Evolutionary conservation across 2,888 invertebrate species (phyloP).

Genomic region (Drosophila neoperkinsi): DNA sequence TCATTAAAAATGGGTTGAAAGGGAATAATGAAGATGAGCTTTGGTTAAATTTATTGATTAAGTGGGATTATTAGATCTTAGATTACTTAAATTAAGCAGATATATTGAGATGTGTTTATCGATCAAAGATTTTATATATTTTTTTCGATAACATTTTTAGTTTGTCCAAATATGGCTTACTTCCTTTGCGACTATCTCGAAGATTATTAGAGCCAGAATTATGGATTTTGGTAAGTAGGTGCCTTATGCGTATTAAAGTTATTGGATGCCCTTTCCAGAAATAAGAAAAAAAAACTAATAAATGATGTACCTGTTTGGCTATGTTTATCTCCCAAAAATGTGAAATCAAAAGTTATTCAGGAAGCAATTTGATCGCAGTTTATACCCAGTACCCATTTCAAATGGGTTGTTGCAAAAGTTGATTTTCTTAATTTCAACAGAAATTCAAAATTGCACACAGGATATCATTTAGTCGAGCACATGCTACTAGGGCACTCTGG

Average conservation of each 20-base stretch:
- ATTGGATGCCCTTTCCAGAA: not conserved
- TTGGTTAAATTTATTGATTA: not conserved
- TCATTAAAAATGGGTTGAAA: not conserved
- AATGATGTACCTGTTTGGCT: not conserved
- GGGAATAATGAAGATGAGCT: not conserved
- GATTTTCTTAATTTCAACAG: too few relatives aligned
- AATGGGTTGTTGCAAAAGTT: not conserved
- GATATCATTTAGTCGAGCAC: not conserved
- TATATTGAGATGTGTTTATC: not conserved
- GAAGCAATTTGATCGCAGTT: not conserved
- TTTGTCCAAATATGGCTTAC: not conserved
- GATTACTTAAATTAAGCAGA: not conserved
- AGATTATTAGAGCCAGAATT: not conserved
- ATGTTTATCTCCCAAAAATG: not conserved
- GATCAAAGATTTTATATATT: not conserved
- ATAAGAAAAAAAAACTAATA: not conserved
- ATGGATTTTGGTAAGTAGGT: not conserved
- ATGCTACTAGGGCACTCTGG: not conserved
- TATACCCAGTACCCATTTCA: not conserved
- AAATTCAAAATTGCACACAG: not conserved
- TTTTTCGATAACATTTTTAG: not conserved
- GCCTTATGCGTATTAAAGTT: not conserved
- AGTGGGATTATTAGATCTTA: not conserved
- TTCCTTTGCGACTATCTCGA: not conserved
- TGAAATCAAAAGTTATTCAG: not conserved